Evolutionary conservation across 2,113 vertebrate species (phyloP).

Genomic region (Candoia aspera): DNA sequence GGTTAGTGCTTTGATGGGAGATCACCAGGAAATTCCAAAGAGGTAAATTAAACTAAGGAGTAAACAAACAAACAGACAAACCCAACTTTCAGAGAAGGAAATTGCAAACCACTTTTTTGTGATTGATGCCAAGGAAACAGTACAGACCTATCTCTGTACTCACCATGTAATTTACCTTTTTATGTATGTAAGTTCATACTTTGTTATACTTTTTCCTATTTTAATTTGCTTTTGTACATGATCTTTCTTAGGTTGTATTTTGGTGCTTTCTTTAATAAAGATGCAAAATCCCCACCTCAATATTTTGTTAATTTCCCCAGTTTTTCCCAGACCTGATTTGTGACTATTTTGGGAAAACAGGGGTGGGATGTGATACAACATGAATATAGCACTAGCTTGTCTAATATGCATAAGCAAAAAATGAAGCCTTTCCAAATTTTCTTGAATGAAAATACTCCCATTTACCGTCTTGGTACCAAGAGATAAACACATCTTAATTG

Average conservation of each 20-base stretch:
- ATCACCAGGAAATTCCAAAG: not conserved
- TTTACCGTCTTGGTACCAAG: not conserved
- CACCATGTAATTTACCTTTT: not conserved
- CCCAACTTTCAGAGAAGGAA: not conserved
- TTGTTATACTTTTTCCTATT: not conserved
- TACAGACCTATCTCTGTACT: not conserved
- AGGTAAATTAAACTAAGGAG: not conserved
- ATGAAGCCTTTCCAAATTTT: not conserved
- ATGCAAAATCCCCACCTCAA: not conserved
- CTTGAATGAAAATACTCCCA: not conserved
- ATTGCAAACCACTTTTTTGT: not conserved
- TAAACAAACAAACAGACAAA: not conserved
- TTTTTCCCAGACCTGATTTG: not conserved
- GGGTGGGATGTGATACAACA: not conserved
- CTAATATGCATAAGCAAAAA: not conserved
- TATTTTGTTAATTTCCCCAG: not conserved
- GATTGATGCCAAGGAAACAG: not conserved
- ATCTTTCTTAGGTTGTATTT: not conserved
- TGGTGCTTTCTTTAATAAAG: not conserved
- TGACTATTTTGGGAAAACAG: not conserved
- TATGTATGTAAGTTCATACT: not conserved
- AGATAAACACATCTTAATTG: conserved; percentile 17
- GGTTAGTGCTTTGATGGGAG: not conserved
- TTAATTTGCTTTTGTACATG: not conserved
- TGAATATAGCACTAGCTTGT: not conserved